Evolutionary conservation across 2,113 vertebrate species (phyloP).

Genomic region (Illadopsis cleaveri): DNA sequence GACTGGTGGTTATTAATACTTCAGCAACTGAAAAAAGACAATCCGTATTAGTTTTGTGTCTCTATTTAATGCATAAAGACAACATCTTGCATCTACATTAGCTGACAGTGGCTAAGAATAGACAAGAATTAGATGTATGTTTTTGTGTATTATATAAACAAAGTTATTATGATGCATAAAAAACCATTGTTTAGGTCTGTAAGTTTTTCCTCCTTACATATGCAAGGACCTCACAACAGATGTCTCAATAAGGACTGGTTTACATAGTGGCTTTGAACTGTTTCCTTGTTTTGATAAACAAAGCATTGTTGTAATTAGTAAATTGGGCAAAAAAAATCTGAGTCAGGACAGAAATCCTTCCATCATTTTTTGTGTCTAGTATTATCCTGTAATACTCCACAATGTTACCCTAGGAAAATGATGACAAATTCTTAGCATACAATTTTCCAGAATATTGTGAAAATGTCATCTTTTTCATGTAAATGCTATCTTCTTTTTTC

Average conservation of each 20-base stretch:
- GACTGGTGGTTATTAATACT: not conserved
- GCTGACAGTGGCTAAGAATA: not conserved
- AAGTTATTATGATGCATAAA: not conserved
- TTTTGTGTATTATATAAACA: not conserved
- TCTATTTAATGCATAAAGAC: not conserved
- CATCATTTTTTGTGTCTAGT: not conserved
- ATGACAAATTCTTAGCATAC: not conserved
- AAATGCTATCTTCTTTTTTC: not conserved
- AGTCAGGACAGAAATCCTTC: not conserved
- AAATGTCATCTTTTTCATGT: not conserved
- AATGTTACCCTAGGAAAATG: not conserved
- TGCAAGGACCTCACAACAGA: not conserved
- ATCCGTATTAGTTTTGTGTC: not conserved
- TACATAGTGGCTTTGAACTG: constrained; percentile 4
- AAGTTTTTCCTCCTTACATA: not conserved
- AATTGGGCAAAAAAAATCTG: not conserved
- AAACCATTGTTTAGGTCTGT: not conserved
- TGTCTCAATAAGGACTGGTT: not conserved
- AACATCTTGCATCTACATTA: not conserved
- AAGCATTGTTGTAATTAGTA: not conserved
- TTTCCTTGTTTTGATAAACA: constrained; percentile 37
- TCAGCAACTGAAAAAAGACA: constrained; percentile 11
- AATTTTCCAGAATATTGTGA: not conserved
- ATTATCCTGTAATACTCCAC: not conserved
- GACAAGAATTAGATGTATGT: not conserved